Evolutionary conservation across 2,113 vertebrate species (phyloP).

Genomic region (Syngnathus typhle): DNA sequence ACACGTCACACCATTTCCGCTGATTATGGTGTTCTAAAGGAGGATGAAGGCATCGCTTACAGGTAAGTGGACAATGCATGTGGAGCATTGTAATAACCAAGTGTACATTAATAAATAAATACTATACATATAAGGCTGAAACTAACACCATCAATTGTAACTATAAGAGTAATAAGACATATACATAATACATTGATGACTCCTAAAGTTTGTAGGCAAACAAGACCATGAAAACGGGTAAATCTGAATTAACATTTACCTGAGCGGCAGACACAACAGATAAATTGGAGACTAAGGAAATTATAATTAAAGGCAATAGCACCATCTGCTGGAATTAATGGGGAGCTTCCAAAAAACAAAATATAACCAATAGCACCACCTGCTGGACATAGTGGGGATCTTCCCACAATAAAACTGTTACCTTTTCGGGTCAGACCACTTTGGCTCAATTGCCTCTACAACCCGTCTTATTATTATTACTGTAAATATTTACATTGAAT

Average conservation of each 20-base stretch:
- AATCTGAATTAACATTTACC: not conserved
- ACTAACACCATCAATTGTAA: not conserved
- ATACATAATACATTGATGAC: not conserved
- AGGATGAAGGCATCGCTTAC: conserved; percentile 93
- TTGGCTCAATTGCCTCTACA: no score
- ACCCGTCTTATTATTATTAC: no score
- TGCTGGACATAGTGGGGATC: not conserved
- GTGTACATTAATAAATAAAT: not conserved
- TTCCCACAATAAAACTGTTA: not conserved
- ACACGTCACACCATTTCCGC: conserved; percentile 78
- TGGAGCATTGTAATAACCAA: not conserved
- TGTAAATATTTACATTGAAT: no score
- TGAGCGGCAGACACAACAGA: not conserved
- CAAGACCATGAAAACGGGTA: not conserved
- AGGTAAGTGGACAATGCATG: conserved; percentile 68
- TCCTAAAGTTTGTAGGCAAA: not conserved
- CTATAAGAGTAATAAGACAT: not conserved
- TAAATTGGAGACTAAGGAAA: not conserved
- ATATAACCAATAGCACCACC: not conserved
- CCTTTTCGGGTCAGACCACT: no score
- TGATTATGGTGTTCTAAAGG: conserved; percentile 91
- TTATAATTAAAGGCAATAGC: not conserved
- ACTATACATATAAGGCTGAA: no score
- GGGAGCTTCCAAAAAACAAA: not conserved
- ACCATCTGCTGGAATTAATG: not conserved